These are phyloP conservation scores for Saguinus midas DNA, from an alignment of 2,113 vertebrate genomes.

Conservation along the genomic window DNA sequence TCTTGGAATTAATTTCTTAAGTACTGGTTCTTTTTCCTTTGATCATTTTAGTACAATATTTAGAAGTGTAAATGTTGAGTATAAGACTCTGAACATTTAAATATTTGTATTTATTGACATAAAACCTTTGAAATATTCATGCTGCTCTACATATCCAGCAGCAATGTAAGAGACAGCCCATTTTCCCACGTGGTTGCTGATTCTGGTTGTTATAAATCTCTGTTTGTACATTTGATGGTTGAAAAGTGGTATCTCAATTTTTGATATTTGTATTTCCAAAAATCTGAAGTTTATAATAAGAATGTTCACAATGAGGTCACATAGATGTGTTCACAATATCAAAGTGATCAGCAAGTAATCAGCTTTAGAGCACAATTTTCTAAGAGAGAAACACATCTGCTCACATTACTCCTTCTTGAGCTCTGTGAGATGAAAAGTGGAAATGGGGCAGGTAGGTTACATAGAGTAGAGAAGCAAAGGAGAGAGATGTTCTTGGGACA, in stretches of 20 bases:
- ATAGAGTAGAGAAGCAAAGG: not conserved
- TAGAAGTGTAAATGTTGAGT: not conserved
- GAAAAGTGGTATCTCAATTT: not conserved
- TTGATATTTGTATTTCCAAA: not conserved
- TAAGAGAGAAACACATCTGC: not conserved
- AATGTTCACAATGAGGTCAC: not conserved
- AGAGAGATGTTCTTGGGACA: not conserved
- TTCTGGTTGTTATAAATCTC: not conserved
- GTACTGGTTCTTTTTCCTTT: not conserved
- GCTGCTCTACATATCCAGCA: not conserved
- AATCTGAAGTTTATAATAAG: not conserved
- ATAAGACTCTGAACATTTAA: not conserved
- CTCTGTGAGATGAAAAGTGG: not conserved
- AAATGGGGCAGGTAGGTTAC: not conserved
- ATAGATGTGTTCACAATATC: not conserved
- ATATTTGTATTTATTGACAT: not conserved
- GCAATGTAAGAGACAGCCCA: not conserved
- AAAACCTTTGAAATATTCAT: not conserved
- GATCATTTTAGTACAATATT: not conserved
- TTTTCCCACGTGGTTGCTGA: not conserved
- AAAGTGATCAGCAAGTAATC: not conserved
- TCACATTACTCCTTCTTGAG: not conserved
- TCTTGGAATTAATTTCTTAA: not conserved
- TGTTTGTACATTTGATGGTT: not conserved
- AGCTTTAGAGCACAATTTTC: not conserved